phyloP scores from a whole-genome alignment of 2,797 vertebrate species.

The Nyctalus aviator region DNA sequence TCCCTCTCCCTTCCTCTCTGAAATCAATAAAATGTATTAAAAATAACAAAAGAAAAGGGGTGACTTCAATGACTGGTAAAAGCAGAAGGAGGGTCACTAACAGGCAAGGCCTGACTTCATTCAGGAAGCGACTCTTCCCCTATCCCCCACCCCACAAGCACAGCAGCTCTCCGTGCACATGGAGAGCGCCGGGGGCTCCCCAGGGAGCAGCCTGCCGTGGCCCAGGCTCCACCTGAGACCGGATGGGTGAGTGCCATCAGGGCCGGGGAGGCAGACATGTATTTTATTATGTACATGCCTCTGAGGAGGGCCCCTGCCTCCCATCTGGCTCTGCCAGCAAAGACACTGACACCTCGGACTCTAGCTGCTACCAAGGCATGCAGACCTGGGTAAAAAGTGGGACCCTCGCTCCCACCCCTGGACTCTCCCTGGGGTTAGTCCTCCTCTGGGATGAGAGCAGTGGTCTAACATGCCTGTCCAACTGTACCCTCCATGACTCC shows the following conservation, averaged over 20 bases:
- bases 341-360: not conserved
- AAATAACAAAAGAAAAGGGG: not conserved
- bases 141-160: too few relatives aligned
- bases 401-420: fast-evolving
- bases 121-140: not conserved
- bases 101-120: not conserved
- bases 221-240: not conserved
- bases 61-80: not conserved
- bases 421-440: not conserved
- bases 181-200: not conserved
- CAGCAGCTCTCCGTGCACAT: fast-evolving
- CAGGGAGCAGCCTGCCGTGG: too few relatives aligned
- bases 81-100: not conserved
- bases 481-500: not conserved
- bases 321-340: not conserved
- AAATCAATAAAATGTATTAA: too few relatives aligned
- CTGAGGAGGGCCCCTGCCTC: not conserved
- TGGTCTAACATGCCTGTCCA: not conserved
- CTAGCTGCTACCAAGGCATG: not conserved
- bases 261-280: too few relatives aligned
- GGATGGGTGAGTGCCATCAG: not conserved
- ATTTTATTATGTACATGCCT: too few relatives aligned
- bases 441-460: not conserved
- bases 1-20: too few relatives aligned
- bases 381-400: not conserved